These are phyloP conservation scores for Omphaloscelis lunosa DNA, from an alignment of 2,888 invertebrate species.

Conservation along the genomic window DNA sequence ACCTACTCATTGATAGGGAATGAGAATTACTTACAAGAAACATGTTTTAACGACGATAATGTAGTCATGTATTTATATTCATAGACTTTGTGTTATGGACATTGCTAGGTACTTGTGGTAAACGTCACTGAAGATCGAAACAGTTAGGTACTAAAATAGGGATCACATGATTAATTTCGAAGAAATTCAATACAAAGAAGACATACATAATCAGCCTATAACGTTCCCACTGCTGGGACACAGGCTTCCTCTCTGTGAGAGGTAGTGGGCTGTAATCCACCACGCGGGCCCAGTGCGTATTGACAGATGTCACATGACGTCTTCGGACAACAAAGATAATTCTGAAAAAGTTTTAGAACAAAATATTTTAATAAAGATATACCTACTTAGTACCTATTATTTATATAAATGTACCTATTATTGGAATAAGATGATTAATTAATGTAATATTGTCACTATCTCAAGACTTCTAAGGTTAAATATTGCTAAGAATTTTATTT, in stretches of 20 bases:
- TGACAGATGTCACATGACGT: not conserved
- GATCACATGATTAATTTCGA: not conserved
- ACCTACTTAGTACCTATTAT: no score
- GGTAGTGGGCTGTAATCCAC: not conserved
- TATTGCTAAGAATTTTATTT: not conserved
- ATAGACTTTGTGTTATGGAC: constrained; percentile 36
- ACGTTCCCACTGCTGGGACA: not conserved
- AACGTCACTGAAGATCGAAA: not conserved
- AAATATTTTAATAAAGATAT: not conserved
- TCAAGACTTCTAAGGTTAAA: not conserved
- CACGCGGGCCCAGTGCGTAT: not conserved
- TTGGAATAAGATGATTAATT: not conserved
- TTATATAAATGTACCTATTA: no score
- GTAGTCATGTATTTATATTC: constrained; percentile 17
- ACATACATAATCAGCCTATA: not conserved
- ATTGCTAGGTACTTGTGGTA: constrained; percentile 14
- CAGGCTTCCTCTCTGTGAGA: not conserved
- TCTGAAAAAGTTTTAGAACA: not conserved
- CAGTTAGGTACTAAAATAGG: not conserved
- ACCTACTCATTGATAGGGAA: constrained; percentile 61
- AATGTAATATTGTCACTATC: not conserved
- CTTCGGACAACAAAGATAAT: not conserved
- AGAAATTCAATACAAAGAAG: not conserved
- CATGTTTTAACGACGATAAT: constrained; percentile 42
- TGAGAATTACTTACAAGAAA: constrained; percentile 52